A percentile compares a stretch with the other conserved stretches of the same genome.
phyloP scores from a whole-genome alignment of 2,888 invertebrate species.

The Synergus umbraculus region DNA sequence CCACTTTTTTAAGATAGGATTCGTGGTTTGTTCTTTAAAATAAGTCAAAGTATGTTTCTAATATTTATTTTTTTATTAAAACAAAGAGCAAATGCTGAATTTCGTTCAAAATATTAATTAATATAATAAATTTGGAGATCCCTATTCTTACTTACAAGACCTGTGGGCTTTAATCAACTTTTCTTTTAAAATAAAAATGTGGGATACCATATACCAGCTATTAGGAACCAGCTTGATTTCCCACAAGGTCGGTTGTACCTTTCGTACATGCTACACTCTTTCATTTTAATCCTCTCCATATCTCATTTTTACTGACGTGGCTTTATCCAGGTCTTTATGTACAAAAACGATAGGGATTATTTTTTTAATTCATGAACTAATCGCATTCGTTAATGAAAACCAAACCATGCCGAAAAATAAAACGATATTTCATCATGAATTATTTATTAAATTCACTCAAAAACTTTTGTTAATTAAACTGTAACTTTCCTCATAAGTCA shows the following conservation, averaged over 20 bases:
- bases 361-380: not conserved
- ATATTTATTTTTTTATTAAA: no score
- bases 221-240: constrained; percentile 55
- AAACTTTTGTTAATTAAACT: no score
- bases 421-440: no score
- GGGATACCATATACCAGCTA: not conserved
- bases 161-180: constrained; percentile 64
- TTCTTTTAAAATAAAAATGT: constrained; percentile 56
- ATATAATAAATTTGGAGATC: no score
- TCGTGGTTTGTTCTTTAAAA: no score
- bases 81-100: no score
- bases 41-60: no score
- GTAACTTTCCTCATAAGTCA: no score
- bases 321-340: constrained; percentile 45
- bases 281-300: constrained; percentile 44
- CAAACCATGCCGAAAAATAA: not conserved
- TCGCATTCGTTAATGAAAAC: not conserved
- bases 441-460: no score
- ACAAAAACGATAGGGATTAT: constrained; percentile 21
- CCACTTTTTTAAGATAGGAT: no score
- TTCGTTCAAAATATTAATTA: no score
- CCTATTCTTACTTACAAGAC: not conserved
- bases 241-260: constrained; percentile 56
- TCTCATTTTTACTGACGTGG: constrained; percentile 36
- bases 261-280: constrained; percentile 4